Conservation (phyloP, 1,140 invertebrate species). For the Brachionus rubens region DNA sequence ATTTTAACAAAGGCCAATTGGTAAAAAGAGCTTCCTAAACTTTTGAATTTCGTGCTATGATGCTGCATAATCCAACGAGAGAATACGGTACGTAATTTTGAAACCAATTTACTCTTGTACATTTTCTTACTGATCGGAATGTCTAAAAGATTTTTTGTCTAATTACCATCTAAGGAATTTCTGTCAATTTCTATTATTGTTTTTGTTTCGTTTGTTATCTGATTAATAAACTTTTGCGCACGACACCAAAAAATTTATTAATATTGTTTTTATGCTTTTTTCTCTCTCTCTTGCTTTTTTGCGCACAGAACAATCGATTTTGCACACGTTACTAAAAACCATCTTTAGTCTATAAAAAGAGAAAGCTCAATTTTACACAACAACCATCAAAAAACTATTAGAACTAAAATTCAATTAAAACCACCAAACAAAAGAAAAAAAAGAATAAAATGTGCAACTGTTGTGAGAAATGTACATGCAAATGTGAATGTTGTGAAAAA, state of each 20-base stretch:
- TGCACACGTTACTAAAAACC: not conserved
- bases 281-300: not conserved
- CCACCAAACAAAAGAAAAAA: not conserved
- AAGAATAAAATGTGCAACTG: conserved; percentile 1
- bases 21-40: no score
- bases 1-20: no score
- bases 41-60: no score
- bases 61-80: no score
- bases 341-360: no score
- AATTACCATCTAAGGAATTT: no score
- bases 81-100: no score
- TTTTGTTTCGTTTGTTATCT: no score
- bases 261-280: not conserved
- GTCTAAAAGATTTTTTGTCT: no score
- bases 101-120: no score
- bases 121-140: no score
- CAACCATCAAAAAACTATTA: not conserved
- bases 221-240: not conserved
- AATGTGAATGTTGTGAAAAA: conserved; percentile 14
- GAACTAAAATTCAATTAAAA: not conserved
- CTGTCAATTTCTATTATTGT: no score
- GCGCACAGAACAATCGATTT: not conserved
- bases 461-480: conserved; percentile 39
- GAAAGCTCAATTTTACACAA: not conserved
- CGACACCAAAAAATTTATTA: not conserved